Evolutionary conservation across 1,140 invertebrate species (phyloP).

Genomic region (Pantala flavescens): DNA sequence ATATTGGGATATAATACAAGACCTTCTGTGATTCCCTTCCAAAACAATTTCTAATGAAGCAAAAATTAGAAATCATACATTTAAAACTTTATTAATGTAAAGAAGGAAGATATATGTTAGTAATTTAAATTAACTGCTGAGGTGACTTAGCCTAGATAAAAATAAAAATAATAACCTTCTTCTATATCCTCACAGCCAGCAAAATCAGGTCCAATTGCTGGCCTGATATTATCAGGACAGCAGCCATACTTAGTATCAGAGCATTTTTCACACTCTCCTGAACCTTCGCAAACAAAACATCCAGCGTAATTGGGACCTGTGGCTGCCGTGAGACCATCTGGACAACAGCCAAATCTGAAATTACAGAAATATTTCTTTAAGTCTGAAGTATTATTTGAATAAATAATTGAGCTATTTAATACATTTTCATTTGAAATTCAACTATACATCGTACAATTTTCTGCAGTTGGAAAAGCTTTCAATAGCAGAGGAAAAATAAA

Average conservation of each 20-base stretch:
- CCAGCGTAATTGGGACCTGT: constrained; percentile 47
- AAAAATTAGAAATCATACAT: no score
- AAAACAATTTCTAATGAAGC: no score
- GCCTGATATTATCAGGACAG: constrained; percentile 60
- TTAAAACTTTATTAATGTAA: no score
- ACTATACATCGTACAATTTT: no score
- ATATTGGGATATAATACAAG: no score
- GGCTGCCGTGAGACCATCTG: constrained; percentile 49
- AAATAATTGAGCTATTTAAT: neutral
- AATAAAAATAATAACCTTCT: constrained; percentile 22
- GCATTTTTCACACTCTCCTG: constrained; percentile 28
- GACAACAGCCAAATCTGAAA: constrained; percentile 52
- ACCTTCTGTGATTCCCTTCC: no score
- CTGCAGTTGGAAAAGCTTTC: no score
- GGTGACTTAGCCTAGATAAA: neutral
- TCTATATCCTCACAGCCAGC: constrained; percentile 47
- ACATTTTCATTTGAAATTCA: neutral
- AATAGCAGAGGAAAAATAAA: no score
- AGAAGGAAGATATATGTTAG: no score
- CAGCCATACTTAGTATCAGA: constrained; percentile 57
- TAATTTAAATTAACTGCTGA: no score
- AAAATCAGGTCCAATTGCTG: constrained; percentile 52
- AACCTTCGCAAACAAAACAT: constrained; percentile 34
- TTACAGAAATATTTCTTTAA: constrained; percentile 17
- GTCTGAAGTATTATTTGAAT: neutral